Evolutionary conservation across 2,888 invertebrate genomes (phyloP), one percentile per base, ranked within the genome.

Genomic region (Cantharis rufa): DNA sequence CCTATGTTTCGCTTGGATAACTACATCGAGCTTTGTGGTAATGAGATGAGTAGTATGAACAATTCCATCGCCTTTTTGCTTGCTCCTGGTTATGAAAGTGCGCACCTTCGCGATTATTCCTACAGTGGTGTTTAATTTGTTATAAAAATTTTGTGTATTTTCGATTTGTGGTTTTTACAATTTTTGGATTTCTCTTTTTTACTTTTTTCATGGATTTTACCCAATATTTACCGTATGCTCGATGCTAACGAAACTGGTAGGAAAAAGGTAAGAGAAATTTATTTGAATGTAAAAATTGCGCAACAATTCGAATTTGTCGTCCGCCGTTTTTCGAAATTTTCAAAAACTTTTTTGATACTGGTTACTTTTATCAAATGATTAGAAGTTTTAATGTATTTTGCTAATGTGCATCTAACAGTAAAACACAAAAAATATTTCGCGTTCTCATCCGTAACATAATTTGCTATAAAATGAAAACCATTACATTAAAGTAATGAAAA

Each of bases 391-490:
- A 18, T 18, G 18, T 18, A 18, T 75, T 75, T 71, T 66, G 62
- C 24, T 75, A 75, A 71, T 28, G 32, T 18, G 3, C 69, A 75
- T 28, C 27, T 28, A 28, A 71, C 75, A 62, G 75, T 75, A 48
- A 48, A 48, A 48, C n/a, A n/a, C 48, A 48, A 48, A 48, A 68
- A 71, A 75, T 48, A 28, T 71, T 48, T 61, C 4, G 68, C 18
- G 15, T 75, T 68, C 70, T 28, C 64, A 24, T 21, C 68, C 71
- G 75, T 71, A 69, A 71, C 70, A 63, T 66, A 71, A 75, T 75
- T 75, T 71, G 18, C 71, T 62, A 18, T 71, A 66, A 64, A 70
- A 70, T 18, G 63, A 71, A 71, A 66, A n/a, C 48, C 9, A 48
- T 48, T 48, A n/a, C 48, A 48, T 48, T 48, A 48, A 48, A 48